Percentiles rank a stretch among this genome's conserved stretches.
Evolutionary conservation across 2,888 invertebrate genomes (phyloP).

Genomic region (Tetheella fluctuosa): DNA sequence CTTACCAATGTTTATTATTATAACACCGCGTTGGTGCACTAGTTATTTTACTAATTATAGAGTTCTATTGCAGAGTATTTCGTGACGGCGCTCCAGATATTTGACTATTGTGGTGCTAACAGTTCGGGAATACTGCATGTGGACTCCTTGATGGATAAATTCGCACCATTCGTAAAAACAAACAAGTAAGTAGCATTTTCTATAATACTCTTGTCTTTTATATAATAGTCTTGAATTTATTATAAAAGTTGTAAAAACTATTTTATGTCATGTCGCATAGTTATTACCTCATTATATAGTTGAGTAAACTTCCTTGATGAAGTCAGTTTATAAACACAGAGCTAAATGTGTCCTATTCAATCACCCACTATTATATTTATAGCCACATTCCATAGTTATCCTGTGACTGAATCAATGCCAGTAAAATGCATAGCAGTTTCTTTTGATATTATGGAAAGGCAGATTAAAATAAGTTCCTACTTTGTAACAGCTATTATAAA

Average conservation of each 20-base stretch:
- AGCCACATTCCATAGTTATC: not conserved
- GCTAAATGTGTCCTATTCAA: not conserved
- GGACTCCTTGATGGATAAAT: conserved; percentile 73
- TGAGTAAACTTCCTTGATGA: conserved; percentile 2
- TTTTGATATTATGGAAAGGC: not conserved
- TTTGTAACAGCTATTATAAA: not conserved
- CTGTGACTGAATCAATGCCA: not conserved
- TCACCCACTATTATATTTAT: not conserved
- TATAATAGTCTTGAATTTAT: not conserved
- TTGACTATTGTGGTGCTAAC: conserved; percentile 72
- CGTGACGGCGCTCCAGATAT: conserved; percentile 74
- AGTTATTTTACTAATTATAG: conserved; percentile 55
- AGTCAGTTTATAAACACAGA: conserved; percentile 1
- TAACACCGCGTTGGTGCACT: conserved; percentile 66
- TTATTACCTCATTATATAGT: not conserved
- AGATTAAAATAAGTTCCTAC: not conserved
- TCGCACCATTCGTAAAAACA: conserved; percentile 72
- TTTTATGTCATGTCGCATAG: not conserved
- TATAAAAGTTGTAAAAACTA: not conserved
- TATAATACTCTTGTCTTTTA: not conserved
- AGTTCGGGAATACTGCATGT: conserved; percentile 64
- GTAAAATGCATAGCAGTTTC: not conserved
- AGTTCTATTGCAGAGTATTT: conserved; percentile 70
- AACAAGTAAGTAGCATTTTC: conserved; percentile 65
- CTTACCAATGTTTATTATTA: conserved; percentile 51